Conservation (phyloP, 2,888 invertebrate species). For the Herminia tarsipennalis region DNA sequence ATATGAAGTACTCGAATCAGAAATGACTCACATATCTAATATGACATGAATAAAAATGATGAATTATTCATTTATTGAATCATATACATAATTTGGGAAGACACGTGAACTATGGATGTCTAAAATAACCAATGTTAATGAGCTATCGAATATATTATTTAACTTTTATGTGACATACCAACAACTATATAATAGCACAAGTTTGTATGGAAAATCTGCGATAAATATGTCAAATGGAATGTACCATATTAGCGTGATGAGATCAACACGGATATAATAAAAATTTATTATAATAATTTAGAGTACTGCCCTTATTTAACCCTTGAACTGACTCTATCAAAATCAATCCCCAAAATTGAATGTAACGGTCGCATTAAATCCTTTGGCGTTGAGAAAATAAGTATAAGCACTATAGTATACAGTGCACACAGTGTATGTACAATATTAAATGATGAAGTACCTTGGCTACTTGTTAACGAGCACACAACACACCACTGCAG, state of each 20-base stretch:
- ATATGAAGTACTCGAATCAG: background rate
- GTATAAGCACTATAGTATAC: no score
- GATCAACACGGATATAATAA: background rate
- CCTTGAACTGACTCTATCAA: background rate
- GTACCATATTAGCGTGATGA: background rate
- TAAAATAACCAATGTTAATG: constrained; percentile 35
- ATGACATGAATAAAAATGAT: constrained; percentile 7
- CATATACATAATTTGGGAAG: constrained; percentile 18
- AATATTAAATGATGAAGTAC: constrained; percentile 49
- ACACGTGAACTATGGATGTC: constrained; percentile 29
- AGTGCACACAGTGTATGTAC: background rate
- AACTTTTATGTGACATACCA: constrained; percentile 10
- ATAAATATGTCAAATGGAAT: background rate
- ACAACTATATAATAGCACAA: constrained; percentile 11
- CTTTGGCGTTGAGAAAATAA: background rate
- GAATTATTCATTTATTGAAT: constrained; percentile 33
- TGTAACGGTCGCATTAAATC: background rate
- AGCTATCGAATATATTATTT: constrained; percentile 25
- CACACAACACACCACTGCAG: constrained; percentile 81
- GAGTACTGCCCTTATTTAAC: background rate
- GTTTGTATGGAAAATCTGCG: background rate
- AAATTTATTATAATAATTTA: background rate
- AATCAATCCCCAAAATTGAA: background rate
- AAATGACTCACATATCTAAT: constrained; percentile 10
- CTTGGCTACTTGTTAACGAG: constrained; percentile 62